Evolutionary conservation across 2,113 vertebrate genomes (phyloP).

Genomic region (Neogale vison): DNA sequence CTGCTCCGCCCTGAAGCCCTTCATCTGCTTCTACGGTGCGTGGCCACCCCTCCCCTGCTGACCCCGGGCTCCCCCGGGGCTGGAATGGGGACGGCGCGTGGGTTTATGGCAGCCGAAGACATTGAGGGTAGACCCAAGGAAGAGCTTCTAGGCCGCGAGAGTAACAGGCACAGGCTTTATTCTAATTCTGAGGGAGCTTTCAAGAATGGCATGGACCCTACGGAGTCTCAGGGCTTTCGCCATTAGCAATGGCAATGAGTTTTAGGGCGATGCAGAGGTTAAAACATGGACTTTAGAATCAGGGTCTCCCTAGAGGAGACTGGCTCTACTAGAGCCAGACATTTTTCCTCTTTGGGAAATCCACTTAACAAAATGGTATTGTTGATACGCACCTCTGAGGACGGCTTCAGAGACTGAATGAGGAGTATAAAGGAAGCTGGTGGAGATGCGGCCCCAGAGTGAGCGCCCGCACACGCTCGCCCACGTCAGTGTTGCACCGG

Average conservation of each 20-base stretch:
- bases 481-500: accelerated
- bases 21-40: constrained; percentile 69
- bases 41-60: not conserved
- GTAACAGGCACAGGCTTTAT: not conserved
- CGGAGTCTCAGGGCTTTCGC: not conserved
- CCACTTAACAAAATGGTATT: not conserved
- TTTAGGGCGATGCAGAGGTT: not conserved
- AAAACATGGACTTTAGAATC: not conserved
- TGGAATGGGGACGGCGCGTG: accelerated
- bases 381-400: not conserved
- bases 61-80: not conserved
- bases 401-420: not conserved
- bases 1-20: constrained; percentile 40
- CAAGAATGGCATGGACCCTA: not conserved
- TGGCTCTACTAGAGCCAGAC: not conserved
- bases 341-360: not conserved
- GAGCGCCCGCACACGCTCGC: accelerated
- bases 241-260: not conserved
- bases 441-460: not conserved
- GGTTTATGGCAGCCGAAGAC: not conserved
- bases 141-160: not conserved
- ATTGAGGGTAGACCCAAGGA: not conserved
- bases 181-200: not conserved
- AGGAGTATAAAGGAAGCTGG: not conserved
- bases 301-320: not conserved